Conservation (phyloP, 2,113 vertebrate genomes). For the Romanogobio albipinnatus region DNA sequence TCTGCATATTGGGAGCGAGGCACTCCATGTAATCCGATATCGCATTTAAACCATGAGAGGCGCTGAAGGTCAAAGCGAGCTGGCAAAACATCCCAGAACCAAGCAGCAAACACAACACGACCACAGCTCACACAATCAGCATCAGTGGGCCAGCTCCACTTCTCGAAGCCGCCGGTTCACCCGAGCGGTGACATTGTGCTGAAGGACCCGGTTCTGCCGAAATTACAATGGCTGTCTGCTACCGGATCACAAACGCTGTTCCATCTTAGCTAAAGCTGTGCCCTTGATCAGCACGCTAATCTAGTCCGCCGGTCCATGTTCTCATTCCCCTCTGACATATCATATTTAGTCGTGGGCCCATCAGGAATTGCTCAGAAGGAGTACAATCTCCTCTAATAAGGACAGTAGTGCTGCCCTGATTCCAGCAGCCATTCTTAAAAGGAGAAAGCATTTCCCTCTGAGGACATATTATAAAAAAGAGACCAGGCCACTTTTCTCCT, state of each 20-base stretch:
- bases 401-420: constrained; percentile 57
- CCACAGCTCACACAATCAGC: background rate
- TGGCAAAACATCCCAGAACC: constrained; percentile 19
- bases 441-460: constrained; percentile 52
- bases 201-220: background rate
- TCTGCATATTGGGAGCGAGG: background rate
- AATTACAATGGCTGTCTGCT: background rate
- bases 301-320: constrained; percentile 50
- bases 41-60: background rate
- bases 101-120: constrained; percentile 8
- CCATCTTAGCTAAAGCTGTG: constrained; percentile 33
- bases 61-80: constrained; percentile 31
- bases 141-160: background rate
- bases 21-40: constrained; percentile 17
- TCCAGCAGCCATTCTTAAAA: constrained; percentile 57
- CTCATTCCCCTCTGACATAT: constrained; percentile 61
- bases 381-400: constrained; percentile 66
- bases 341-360: constrained; percentile 62
- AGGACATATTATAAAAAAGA: constrained; percentile 57
- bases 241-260: constrained; percentile 27
- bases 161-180: background rate
- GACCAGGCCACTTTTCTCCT: constrained; percentile 16
- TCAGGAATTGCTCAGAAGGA: constrained; percentile 60
- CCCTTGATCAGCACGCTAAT: constrained; percentile 59
- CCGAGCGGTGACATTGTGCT: background rate